These are phyloP conservation scores for Ifrita kowaldi DNA, from an alignment of 2,113 vertebrate species.

Conservation along the genomic window DNA sequence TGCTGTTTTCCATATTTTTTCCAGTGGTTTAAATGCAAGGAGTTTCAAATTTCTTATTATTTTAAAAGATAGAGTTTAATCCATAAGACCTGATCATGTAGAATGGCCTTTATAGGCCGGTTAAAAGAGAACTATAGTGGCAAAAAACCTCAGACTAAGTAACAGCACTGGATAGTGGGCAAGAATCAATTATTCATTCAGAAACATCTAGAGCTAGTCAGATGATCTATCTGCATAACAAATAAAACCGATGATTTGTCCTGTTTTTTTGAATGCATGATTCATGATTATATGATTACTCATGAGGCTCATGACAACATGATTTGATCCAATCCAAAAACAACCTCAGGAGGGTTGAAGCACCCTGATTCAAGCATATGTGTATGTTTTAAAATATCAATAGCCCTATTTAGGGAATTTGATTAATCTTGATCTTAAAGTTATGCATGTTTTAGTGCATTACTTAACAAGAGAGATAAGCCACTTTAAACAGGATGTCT, in stretches of 20 bases:
- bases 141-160: background rate
- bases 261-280: constrained; percentile 37
- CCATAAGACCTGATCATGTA: background rate
- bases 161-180: background rate
- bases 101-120: background rate
- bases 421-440: background rate
- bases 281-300: constrained; percentile 42
- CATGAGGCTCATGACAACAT: constrained; percentile 33
- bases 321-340: constrained; percentile 9
- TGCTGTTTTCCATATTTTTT: background rate
- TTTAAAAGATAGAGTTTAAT: background rate
- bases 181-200: constrained; percentile 51
- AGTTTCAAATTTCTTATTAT: background rate
- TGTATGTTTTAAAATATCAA: background rate
- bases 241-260: constrained; percentile 27
- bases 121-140: background rate
- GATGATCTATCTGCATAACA: constrained; percentile 39
- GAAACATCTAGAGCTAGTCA: constrained; percentile 29
- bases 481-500: background rate
- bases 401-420: background rate
- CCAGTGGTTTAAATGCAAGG: background rate
- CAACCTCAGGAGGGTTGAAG: background rate
- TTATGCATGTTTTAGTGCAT: background rate
- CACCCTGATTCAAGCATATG: background rate
- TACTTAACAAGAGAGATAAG: background rate